Conservation (phyloP, 2,113 vertebrate species). For the Micronycteris hirsuta region DNA sequence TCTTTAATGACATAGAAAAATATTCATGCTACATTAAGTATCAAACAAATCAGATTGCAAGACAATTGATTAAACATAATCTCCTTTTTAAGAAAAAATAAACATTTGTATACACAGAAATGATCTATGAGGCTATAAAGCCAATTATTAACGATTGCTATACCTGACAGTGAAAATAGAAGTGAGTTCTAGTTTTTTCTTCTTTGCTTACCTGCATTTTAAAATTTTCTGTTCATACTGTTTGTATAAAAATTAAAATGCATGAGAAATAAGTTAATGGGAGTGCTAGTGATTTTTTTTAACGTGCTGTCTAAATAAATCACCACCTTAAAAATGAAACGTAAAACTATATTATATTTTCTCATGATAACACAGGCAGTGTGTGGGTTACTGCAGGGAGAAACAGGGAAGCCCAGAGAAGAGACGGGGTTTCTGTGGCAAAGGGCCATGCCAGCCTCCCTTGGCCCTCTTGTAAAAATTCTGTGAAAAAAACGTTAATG, state of each 20-base stretch:
- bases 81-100: slow-evolving; percentile 13
- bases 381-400: not conserved
- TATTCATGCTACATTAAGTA: not conserved
- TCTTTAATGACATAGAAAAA: not conserved
- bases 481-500: not conserved
- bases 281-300: not conserved
- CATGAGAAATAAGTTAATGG: not conserved
- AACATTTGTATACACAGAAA: not conserved
- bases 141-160: not conserved
- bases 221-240: not conserved
- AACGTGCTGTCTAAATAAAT: not conserved
- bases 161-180: not conserved
- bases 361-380: not conserved
- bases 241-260: not conserved
- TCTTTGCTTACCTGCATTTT: not conserved
- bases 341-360: not conserved
- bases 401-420: not conserved
- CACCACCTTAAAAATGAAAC: not conserved
- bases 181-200: not conserved
- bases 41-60: not conserved
- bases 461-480: not conserved
- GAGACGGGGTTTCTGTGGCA: not conserved
- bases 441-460: not conserved
- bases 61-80: not conserved
- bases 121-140: not conserved